Conservation (phyloP, 2,113 vertebrate genomes). For the Naja naja region DNA sequence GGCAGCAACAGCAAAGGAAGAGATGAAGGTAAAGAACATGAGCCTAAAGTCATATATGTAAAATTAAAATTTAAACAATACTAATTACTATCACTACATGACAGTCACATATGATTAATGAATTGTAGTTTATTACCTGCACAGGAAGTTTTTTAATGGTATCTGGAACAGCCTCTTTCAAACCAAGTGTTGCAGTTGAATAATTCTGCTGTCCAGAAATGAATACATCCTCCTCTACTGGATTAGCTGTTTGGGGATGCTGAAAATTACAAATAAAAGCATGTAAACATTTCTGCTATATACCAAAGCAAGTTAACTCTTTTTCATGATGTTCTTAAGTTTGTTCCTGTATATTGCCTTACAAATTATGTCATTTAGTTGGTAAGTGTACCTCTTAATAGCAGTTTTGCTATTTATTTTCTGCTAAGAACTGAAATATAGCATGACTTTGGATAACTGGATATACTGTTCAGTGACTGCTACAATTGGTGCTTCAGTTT, state of each 20-base stretch:
- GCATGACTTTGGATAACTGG: not conserved
- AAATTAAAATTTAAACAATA: not conserved
- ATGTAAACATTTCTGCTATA: constrained; percentile 43
- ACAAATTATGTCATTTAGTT: not conserved
- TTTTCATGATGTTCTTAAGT: not conserved
- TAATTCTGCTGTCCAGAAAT: constrained; percentile 82
- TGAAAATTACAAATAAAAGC: constrained; percentile 55
- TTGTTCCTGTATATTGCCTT: constrained; percentile 16
- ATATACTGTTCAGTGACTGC: not conserved
- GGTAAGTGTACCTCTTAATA: not conserved
- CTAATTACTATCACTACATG: not conserved
- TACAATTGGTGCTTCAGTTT: not conserved
- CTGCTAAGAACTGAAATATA: not conserved
- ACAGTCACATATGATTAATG: not conserved
- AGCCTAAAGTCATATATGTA: not conserved
- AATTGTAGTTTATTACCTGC: constrained; percentile 51
- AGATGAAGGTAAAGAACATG: not conserved
- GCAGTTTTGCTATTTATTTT: not conserved
- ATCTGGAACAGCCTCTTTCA: constrained; percentile 77
- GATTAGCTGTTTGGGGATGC: constrained; percentile 66
- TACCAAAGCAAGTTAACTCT: constrained; percentile 16
- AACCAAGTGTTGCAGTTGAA: constrained; percentile 65
- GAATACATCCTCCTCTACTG: constrained; percentile 84
- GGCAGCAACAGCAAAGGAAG: not conserved
- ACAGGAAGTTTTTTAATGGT: constrained; percentile 85